These are phyloP conservation scores for Anolis carolinensis DNA, from an alignment of 2,113 vertebrate genomes.

Conservation along the genomic window DNA sequence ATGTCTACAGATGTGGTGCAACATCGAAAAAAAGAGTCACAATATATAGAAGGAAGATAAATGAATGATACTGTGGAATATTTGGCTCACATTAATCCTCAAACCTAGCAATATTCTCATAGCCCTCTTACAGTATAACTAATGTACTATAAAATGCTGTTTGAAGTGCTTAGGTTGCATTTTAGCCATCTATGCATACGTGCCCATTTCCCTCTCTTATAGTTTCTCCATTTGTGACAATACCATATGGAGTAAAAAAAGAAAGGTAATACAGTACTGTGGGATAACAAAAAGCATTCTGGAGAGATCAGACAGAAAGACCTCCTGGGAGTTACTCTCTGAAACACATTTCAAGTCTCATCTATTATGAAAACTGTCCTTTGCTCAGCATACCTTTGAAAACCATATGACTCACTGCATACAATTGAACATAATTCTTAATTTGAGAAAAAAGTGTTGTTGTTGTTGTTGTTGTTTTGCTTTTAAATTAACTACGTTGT, in stretches of 20 bases:
- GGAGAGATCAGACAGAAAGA: conserved; percentile 32
- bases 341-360: conserved; percentile 37
- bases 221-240: conserved; percentile 26
- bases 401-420: conserved; percentile 21
- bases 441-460: neutral
- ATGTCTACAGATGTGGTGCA: too few relatives aligned
- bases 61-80: too few relatives aligned
- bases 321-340: conserved; percentile 36
- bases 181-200: neutral
- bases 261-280: neutral
- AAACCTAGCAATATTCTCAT: too few relatives aligned
- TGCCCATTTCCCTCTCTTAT: neutral
- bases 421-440: neutral
- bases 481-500: too few relatives aligned
- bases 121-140: too few relatives aligned
- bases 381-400: conserved; percentile 22
- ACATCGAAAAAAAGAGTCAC: too few relatives aligned
- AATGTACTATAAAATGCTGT: neutral
- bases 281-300: conserved; percentile 20
- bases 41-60: too few relatives aligned
- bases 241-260: conserved; percentile 21
- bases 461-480: too few relatives aligned
- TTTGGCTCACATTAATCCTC: too few relatives aligned
- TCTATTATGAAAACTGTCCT: neutral
- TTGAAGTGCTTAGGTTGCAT: neutral